These are phyloP conservation scores for Euzophera pinguis DNA, from an alignment of 2,888 invertebrate species.

Conservation along the genomic window DNA sequence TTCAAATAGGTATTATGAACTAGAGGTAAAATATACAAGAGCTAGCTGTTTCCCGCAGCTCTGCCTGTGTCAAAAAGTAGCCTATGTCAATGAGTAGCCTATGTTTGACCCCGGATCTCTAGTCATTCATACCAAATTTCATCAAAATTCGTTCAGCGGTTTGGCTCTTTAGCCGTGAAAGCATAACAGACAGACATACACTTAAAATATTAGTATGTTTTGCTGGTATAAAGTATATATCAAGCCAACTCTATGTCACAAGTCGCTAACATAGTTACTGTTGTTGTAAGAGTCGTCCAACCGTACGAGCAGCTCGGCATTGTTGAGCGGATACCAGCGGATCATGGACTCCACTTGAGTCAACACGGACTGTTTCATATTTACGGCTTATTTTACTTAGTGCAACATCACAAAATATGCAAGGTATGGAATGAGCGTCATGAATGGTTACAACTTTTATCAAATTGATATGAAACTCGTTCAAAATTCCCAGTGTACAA, in stretches of 20 bases:
- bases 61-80: too few species aligned
- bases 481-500: too few species aligned
- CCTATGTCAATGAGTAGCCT: too few species aligned
- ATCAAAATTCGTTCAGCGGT: too few species aligned
- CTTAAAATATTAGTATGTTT: neutral
- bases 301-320: conserved; percentile 18
- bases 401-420: neutral
- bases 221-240: neutral
- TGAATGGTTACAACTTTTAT: neutral
- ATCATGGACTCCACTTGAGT: conserved; percentile 49
- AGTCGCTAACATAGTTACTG: neutral
- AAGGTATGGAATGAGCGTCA: neutral
- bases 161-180: too few species aligned
- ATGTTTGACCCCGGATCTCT: too few species aligned
- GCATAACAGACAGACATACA: too few species aligned
- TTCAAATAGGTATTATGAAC: too few species aligned
- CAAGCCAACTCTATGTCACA: neutral
- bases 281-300: conserved; percentile 3
- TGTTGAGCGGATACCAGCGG: conserved; percentile 37
- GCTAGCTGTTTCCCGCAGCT: too few species aligned
- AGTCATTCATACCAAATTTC: too few species aligned
- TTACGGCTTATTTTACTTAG: conserved; percentile 26
- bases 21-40: too few species aligned
- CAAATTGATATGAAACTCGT: too few species aligned
- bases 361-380: conserved; percentile 42